These are phyloP conservation scores for Drosophila mauritiana DNA, from an alignment of 1,140 invertebrate genomes.

Conservation along the genomic window DNA sequence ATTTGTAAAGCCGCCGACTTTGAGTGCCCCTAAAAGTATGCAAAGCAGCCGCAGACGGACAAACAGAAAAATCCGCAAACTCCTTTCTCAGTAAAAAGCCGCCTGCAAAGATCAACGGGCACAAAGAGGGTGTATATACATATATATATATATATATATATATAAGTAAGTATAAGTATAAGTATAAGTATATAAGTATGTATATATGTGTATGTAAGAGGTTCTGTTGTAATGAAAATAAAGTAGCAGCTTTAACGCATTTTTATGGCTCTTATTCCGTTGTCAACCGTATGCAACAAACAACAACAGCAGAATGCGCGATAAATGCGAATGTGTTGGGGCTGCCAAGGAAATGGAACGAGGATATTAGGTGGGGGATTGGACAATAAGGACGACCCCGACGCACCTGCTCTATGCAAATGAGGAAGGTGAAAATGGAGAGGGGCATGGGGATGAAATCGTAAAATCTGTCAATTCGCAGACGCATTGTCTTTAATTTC, in stretches of 20 bases:
- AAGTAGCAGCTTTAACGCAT: constrained; percentile 80
- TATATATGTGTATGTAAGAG: background rate
- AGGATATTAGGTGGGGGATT: background rate
- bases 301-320: constrained; percentile 26
- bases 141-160: background rate
- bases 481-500: constrained; percentile 74
- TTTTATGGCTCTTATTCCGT: constrained; percentile 73
- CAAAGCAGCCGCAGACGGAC: constrained; percentile 56
- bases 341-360: background rate
- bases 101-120: constrained; percentile 62
- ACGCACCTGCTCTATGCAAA: constrained; percentile 67
- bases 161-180: background rate
- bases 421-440: constrained; percentile 18
- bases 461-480: constrained; percentile 80
- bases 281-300: constrained; percentile 53
- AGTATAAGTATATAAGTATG: background rate
- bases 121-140: constrained; percentile 13
- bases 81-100: constrained; percentile 2
- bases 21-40: constrained; percentile 75
- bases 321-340: constrained; percentile 30
- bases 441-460: constrained; percentile 14
- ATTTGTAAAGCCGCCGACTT: constrained; percentile 69
- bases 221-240: constrained; percentile 68
- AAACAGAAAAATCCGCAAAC: constrained; percentile 15
- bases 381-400: background rate